Base-by-base conservation (phyloP, 2,888 invertebrate genomes). In the Folsomia candida region DNA sequence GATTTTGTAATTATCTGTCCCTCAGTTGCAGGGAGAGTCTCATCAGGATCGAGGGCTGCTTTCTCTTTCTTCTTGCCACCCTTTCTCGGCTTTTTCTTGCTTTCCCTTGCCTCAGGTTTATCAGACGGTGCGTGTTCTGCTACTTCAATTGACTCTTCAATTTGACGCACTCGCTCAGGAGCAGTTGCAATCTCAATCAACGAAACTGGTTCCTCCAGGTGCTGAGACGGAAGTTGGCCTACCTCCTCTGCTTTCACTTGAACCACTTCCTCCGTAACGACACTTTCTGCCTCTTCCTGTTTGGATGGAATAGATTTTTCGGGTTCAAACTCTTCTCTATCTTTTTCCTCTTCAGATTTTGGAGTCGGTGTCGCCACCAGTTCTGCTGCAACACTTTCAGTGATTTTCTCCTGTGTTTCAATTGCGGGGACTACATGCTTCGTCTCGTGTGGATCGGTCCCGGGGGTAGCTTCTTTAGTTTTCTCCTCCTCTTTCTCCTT, bases 141-240 rank as follows among this genome's bases (percentile, higher is more conserved):
- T 60, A 58, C 18, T 58, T 58, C n/a, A n/a, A n/a, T 20, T 25
- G 27, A 24, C 27, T 66, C 29, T 18, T 47, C 62, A n/a, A 2
- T 25, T 20, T 71, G 67, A 51, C 51, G 66, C 2, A 57, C 67
- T 58, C 51, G 37, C 22, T 51, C 47, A 2, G 37, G 9, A 2
- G 67, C 67, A 28, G 51, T 62, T 57, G 37, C 66, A 47, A 29
- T n/a, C 22, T 67, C 58, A 14, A 14, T 47, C 11, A 14, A 11
- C 9, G 14, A 9, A n/a, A n/a, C n/a, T n/a, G n/a, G n/a, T n/a
- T n/a, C n/a, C n/a, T n/a, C n/a, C n/a, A n/a, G n/a, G n/a, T n/a
- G n/a, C n/a, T n/a, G n/a, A n/a, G n/a, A n/a, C n/a, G n/a, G n/a
- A n/a, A n/a, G n/a, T n/a, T n/a, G n/a, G 47, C 14, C 47, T 14